Conservation (phyloP, 2,888 invertebrate species). For the Rhogogaster chlorosoma region DNA sequence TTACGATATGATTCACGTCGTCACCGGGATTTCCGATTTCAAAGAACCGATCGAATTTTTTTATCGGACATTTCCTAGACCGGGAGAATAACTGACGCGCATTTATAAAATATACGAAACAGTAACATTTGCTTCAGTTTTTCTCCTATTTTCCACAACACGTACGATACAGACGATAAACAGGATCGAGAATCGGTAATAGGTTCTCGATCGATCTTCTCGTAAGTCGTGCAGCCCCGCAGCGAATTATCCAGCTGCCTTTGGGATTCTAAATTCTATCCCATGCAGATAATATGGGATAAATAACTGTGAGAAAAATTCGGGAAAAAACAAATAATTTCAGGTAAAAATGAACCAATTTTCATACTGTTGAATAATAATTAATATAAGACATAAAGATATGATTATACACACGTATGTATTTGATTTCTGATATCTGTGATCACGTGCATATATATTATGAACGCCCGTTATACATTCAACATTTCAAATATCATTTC, state of each 20-base stretch:
- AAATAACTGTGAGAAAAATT: background rate
- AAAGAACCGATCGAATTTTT: too few relatives aligned
- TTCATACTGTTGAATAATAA: background rate
- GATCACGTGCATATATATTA: background rate
- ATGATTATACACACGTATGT: background rate
- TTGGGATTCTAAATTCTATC: background rate
- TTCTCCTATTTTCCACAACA: background rate
- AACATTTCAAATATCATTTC: slow-evolving; percentile 17
- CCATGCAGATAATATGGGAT: background rate
- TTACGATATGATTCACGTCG: too few relatives aligned
- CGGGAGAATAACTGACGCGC: slow-evolving; percentile 38
- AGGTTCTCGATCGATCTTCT: background rate
- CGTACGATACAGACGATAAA: slow-evolving; percentile 51
- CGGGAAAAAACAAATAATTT: background rate
- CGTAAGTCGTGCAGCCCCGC: background rate
- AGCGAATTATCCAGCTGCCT: background rate
- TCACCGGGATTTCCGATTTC: too few relatives aligned
- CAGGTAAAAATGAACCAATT: background rate
- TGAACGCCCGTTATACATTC: background rate
- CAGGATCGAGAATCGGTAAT: slow-evolving; percentile 44
- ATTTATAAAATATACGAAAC: slow-evolving; percentile 19
- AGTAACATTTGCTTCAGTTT: slow-evolving; percentile 23
- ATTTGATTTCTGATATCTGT: background rate
- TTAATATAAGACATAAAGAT: background rate
- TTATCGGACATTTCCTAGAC: background rate